Conservation (phyloP, 2,113 vertebrate species). For the Chiloscyllium plagiosum region DNA sequence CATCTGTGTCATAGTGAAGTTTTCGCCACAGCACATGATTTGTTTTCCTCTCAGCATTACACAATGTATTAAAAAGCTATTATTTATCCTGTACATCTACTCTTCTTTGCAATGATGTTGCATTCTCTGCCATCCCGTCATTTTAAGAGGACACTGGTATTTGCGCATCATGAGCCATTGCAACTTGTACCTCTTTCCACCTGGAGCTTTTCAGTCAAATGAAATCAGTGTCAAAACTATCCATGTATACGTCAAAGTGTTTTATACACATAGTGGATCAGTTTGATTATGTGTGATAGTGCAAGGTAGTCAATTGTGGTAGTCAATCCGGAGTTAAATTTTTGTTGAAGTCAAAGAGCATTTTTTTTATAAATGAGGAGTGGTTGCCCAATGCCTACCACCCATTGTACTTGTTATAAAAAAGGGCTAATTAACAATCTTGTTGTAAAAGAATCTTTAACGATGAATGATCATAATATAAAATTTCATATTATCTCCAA, state of each 20-base stretch:
- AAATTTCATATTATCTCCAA: too few relatives aligned
- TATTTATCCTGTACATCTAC: neutral
- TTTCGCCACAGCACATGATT: neutral
- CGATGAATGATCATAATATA: too few relatives aligned
- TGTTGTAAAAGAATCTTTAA: too few relatives aligned
- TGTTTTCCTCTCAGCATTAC: neutral
- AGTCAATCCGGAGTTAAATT: neutral
- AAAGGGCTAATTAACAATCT: too few relatives aligned
- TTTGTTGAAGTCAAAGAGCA: neutral
- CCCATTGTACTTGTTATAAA: neutral
- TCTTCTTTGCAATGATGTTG: neutral
- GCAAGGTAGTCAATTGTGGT: neutral
- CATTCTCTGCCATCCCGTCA: neutral
- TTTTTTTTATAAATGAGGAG: neutral
- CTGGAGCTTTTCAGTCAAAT: neutral
- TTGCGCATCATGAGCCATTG: neutral
- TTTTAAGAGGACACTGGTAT: neutral
- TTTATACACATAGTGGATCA: neutral
- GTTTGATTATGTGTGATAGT: neutral
- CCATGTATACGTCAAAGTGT: neutral
- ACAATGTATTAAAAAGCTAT: neutral
- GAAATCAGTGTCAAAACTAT: neutral
- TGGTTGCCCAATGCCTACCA: neutral
- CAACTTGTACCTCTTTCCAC: neutral
- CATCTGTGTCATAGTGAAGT: neutral